Evolutionary conservation across 2,113 vertebrate species (phyloP).

Genomic region (Phyllostomus discolor): DNA sequence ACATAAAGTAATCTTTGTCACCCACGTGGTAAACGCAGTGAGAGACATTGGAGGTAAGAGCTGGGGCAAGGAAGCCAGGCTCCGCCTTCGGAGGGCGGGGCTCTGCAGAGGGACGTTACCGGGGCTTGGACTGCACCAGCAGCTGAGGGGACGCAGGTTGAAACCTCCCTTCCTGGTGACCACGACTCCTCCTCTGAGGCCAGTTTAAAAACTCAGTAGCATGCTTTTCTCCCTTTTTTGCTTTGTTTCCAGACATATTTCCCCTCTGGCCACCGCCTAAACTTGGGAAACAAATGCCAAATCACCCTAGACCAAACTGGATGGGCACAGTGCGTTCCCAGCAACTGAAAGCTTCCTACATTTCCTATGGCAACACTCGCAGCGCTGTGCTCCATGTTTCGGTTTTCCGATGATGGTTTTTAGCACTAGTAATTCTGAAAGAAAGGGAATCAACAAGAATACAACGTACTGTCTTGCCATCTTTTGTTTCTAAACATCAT

Average conservation of each 20-base stretch:
- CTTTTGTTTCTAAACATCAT: slow-evolving; percentile 14
- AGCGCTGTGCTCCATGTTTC: neutral
- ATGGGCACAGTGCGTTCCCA: neutral
- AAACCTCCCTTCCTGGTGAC: neutral
- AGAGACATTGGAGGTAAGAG: neutral
- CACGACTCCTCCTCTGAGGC: neutral
- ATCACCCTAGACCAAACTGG: neutral
- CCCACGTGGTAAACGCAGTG: neutral
- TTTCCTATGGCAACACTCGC: neutral
- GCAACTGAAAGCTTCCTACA: neutral
- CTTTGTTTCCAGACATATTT: neutral
- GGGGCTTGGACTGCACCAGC: too few species aligned
- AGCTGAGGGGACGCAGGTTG: neutral
- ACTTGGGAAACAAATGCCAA: neutral
- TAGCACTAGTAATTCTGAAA: neutral
- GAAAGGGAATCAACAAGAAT: neutral
- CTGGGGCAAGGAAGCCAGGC: neutral
- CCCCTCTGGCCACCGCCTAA: neutral
- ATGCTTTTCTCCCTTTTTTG: neutral
- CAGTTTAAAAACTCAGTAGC: neutral
- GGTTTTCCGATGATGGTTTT: neutral
- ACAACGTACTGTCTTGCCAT: neutral
- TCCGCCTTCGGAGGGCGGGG: neutral
- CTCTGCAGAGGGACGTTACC: rapidly evolving
- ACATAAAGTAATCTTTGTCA: neutral